Evolutionary conservation across 2,113 vertebrate genomes (phyloP).

Genomic region (Sula dactylatra): DNA sequence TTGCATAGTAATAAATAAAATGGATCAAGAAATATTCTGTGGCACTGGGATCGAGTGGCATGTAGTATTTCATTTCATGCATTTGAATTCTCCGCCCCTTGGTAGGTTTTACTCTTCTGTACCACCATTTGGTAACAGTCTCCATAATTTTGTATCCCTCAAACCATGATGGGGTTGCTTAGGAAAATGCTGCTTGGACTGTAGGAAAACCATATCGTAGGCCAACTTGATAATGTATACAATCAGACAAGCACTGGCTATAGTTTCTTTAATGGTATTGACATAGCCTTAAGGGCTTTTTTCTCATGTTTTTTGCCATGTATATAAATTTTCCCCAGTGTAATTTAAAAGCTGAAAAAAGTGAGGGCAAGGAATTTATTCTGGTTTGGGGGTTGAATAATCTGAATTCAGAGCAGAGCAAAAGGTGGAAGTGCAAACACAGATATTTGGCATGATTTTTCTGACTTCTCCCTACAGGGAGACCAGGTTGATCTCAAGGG

Average conservation of each 20-base stretch:
- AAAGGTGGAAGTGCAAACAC: neutral
- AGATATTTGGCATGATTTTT: neutral
- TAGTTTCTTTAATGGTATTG: neutral
- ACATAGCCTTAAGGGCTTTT: neutral
- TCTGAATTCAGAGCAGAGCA: neutral
- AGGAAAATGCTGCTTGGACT: neutral
- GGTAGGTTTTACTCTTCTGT: neutral
- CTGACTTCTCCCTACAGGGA: neutral
- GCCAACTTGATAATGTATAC: neutral
- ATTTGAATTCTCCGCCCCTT: neutral
- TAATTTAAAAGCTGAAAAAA: neutral
- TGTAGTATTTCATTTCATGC: accelerated
- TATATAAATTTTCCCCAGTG: neutral
- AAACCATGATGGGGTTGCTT: neutral
- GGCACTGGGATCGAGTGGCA: accelerated
- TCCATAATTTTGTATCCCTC: neutral
- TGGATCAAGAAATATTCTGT: neutral
- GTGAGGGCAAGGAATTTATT: neutral
- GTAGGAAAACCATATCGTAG: neutral
- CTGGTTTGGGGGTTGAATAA: neutral
- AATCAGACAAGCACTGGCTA: neutral
- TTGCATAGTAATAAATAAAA: neutral
- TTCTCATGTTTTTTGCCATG: neutral
- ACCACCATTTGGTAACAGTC: neutral
- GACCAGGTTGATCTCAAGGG: neutral